A percentile compares a stretch with the other conserved stretches of the same genome.
These are phyloP conservation scores for Actias luna DNA, from an alignment of 2,888 invertebrate genomes.

Conservation along the genomic window DNA sequence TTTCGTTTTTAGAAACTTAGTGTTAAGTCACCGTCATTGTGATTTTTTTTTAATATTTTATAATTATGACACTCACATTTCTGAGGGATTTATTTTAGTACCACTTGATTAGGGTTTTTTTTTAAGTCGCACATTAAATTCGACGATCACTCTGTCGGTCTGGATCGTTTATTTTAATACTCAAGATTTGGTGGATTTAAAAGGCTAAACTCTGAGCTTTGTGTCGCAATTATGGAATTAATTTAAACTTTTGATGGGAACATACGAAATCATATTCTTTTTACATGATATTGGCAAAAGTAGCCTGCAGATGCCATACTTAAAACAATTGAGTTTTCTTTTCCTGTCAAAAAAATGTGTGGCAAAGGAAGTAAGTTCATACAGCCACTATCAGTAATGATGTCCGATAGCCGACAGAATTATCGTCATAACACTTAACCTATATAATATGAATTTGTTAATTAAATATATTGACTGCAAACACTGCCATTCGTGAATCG, in stretches of 20 bases:
- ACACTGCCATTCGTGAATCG: slow-evolving; percentile 68
- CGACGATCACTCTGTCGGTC: slow-evolving; percentile 15
- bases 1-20: slow-evolving; percentile 20
- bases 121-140: slow-evolving; percentile 25
- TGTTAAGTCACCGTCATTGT: slow-evolving; percentile 70
- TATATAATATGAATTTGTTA: background rate
- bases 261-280: background rate
- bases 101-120: slow-evolving; percentile 50
- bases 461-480: slow-evolving; percentile 27
- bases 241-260: background rate
- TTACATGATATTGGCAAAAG: no score
- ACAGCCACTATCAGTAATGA: slow-evolving; percentile 20
- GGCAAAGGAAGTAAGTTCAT: background rate
- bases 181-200: no score
- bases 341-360: background rate
- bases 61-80: slow-evolving; percentile 24
- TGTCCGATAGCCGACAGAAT: slow-evolving; percentile 37
- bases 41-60: slow-evolving; percentile 58
- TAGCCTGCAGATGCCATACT: no score
- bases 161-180: no score
- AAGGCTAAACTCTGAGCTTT: background rate
- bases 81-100: slow-evolving; percentile 73
- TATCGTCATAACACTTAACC: background rate
- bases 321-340: background rate
- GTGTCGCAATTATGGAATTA: background rate